Evolutionary conservation across 2,113 vertebrate species (phyloP).

Genomic region (Poicephalus meyeri): DNA sequence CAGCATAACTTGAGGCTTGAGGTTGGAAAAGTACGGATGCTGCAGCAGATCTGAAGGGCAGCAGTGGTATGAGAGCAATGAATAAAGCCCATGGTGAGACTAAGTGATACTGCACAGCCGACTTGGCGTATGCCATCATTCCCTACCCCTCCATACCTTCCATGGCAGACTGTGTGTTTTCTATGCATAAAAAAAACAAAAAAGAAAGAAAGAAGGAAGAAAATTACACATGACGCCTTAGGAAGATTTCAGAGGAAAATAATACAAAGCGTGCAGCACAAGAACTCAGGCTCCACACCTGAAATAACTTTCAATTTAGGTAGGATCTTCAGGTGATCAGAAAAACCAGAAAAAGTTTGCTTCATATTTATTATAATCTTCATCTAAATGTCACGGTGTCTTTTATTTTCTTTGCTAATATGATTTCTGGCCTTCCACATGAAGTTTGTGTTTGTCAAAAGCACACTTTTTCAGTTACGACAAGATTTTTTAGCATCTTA

Average conservation of each 20-base stretch:
- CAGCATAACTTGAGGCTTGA: conserved; percentile 34
- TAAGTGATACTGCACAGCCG: conserved; percentile 72
- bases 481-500: conserved; percentile 42
- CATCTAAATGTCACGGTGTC: conserved; percentile 22
- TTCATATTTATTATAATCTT: conserved; percentile 14
- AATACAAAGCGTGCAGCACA: neutral
- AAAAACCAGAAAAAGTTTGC: neutral
- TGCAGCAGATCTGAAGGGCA: conserved; percentile 69
- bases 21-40: conserved; percentile 52
- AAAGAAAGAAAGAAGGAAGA: conserved; percentile 2
- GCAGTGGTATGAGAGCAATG: conserved; percentile 60
- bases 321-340: neutral
- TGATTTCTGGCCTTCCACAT: neutral
- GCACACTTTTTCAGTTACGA: conserved; percentile 34
- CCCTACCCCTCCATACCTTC: neutral
- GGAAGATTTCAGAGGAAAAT: conserved; percentile 15
- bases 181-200: neutral
- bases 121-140: neutral
- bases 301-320: conserved; percentile 42
- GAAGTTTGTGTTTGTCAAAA: conserved; percentile 56
- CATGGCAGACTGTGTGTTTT: conserved; percentile 64
- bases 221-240: conserved; percentile 32
- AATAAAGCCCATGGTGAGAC: conserved; percentile 47
- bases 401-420: conserved; percentile 51
- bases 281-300: conserved; percentile 14